These are phyloP conservation scores for Galeopsomyia nigrocyanea DNA, from an alignment of 2,888 invertebrate species.

Conservation along the genomic window DNA sequence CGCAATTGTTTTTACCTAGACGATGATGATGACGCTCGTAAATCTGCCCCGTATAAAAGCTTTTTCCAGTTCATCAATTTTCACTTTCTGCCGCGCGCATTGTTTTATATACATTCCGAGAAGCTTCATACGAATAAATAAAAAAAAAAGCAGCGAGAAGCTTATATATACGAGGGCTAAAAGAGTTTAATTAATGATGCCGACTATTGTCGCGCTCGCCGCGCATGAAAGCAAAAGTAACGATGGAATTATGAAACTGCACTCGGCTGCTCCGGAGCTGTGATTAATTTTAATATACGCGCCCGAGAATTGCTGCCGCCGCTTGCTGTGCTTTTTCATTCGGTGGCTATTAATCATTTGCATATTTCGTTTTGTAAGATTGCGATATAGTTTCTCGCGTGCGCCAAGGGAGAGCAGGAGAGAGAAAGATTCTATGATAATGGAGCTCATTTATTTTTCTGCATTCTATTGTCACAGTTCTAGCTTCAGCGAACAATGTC, in stretches of 20 bases:
- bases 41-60: too few relatives aligned
- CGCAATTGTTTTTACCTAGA: too few relatives aligned
- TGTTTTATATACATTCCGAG: slow-evolving; percentile 13
- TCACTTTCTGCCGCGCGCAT: not conserved
- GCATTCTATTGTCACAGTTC: too few relatives aligned
- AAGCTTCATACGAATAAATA: slow-evolving; percentile 12
- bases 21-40: too few relatives aligned
- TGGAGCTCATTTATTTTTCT: not conserved
- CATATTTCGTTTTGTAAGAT: not conserved
- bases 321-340: too few relatives aligned
- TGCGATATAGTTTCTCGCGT: slow-evolving; percentile 1
- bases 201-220: not conserved
- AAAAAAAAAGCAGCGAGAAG: not conserved
- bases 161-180: not conserved
- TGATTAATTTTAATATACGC: slow-evolving; percentile 29
- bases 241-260: slow-evolving; percentile 29
- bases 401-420: not conserved
- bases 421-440: not conserved
- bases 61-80: slow-evolving; percentile 34
- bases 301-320: too few relatives aligned
- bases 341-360: not conserved
- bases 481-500: too few relatives aligned
- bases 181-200: slow-evolving; percentile 23
- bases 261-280: not conserved
- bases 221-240: not conserved